Evolutionary conservation across 2,797 vertebrate genomes (phyloP), one percentile per base, ranked within the genome.

Genomic region (Anas bahamensis): DNA sequence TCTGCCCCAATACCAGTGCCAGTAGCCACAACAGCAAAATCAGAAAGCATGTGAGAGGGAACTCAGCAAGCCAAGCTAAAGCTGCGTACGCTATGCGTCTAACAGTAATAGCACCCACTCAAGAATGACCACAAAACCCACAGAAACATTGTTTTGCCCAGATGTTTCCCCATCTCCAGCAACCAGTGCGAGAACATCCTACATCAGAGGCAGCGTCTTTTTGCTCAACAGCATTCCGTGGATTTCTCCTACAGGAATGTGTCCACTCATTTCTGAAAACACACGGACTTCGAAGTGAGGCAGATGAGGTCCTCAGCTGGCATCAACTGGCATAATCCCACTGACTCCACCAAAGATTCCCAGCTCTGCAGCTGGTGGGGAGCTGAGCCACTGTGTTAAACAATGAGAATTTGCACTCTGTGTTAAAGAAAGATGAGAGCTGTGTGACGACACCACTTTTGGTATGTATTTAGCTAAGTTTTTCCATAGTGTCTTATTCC

Each of bases 271-370:
- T 53, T 80, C 41, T 89, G 42, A 44, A 85, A 65, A 69, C 53
- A 18, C 4, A 1, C 1, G 4, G 59, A 9, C 13, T 79, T 52
- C 2, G 46, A 80, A 33, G 0, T 5, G 64, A 76, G 37, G 17
- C 5, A 3, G 29, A 61, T 35, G 63, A 59, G 11, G 37, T 33
- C 2, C 1, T 26, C 18, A 6, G 13, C 59, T 26, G 71, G 60
- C 17, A 41, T 22, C 12, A 31, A 2, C 0, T 5, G 11, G 4
- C 6, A 4, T 2, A 19, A 69, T 46, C 53, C 46, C 66, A 35
- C 1, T 14, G 53, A 15, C 12, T 37, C 39, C 13, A 2, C 1
- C 64, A 66, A 37, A 59, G 57, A 18, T 2, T 5, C 17, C 10
- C 17, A 11, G 33, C 17, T 29, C 74, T 56, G 65, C 79, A 92